These are phyloP conservation scores for Leptothorax acervorum DNA, from an alignment of 2,888 invertebrate species.

Conservation along the genomic window DNA sequence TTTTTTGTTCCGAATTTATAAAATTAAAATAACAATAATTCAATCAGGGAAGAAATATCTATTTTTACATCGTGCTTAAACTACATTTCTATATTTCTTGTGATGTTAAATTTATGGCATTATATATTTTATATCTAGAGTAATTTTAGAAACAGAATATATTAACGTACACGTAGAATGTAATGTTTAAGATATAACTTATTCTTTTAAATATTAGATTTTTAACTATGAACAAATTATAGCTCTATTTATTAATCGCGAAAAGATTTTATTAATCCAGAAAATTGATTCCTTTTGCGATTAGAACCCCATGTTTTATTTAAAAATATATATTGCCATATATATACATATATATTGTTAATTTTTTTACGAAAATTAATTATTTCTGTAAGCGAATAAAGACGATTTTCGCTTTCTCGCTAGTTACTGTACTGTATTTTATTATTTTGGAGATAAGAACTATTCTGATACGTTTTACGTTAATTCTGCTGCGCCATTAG, in stretches of 20 bases:
- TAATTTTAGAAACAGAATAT: not conserved
- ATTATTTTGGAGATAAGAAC: slow-evolving; percentile 6
- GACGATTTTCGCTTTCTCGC: not conserved
- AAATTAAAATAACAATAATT: not conserved
- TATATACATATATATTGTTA: not conserved
- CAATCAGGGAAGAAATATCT: not conserved
- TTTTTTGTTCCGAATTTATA: not conserved
- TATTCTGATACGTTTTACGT: slow-evolving; percentile 20
- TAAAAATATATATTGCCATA: not conserved
- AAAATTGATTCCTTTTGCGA: not conserved
- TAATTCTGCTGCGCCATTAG: slow-evolving; percentile 39
- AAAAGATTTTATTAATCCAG: too few relatives aligned
- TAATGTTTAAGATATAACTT: not conserved
- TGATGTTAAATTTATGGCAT: not conserved
- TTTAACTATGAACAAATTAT: not conserved
- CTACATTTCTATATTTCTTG: not conserved
- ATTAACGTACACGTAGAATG: not conserved
- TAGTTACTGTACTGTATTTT: not conserved
- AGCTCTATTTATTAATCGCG: not conserved
- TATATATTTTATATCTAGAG: not conserved
- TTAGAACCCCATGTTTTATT: not conserved
- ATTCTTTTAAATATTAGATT: not conserved
- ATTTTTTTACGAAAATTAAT: not conserved
- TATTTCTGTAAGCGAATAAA: not conserved
- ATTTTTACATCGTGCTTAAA: not conserved